Evolutionary conservation across 2,113 vertebrate species (phyloP), one percentile per base, ranked within the genome.

Genomic region (Pedetes capensis): DNA sequence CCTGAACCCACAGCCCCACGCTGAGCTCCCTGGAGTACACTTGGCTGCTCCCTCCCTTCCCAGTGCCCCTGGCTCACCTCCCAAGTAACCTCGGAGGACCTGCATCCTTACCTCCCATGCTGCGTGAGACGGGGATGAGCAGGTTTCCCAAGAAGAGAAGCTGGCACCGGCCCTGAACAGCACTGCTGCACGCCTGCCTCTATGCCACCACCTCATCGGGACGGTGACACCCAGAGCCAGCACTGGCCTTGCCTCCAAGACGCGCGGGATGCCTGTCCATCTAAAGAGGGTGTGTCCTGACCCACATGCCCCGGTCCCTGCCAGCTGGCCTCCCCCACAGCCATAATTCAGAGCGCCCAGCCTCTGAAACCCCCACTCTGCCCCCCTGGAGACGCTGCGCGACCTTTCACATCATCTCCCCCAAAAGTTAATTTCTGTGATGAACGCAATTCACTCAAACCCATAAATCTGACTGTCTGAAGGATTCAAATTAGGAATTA

Each of bases 361-460:
- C 90, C 95, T 97, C 93, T 37, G 72, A 96, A 97, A 97, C 97
- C 96, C 96, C 96, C 55, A 97, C 95, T 96, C 98, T 96, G 95
- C 83, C 96, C 95, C n/a, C 94, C 95, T 95, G 75, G 95, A 95
- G 98, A 97, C 84, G 93, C 68, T 12, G 0, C 18, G 86, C 97
- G 98, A 98, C 98, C 98, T 98, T 98, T 98, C 98, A 96, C 98
- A 98, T 98, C 93, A 96, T 97, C 97, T 98, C 92, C 95, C 96
- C 98, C 97, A 95, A 98, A 98, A 98, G 98, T 98, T 98, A 98
- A 98, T 98, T 98, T 98, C 98, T 97, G 96, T 98, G 98, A 98
- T 98, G 98, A 98, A 98, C 98, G 97, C 89, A 98, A 98, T 97
- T 69, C 95, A 97, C 96, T 97, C 84, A 91, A 95, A 47, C 95